Percentiles rank a stretch among this genome's conserved stretches.
Conservation (phyloP, 2,888 invertebrate species). For the Phlogophora meticulosa region DNA sequence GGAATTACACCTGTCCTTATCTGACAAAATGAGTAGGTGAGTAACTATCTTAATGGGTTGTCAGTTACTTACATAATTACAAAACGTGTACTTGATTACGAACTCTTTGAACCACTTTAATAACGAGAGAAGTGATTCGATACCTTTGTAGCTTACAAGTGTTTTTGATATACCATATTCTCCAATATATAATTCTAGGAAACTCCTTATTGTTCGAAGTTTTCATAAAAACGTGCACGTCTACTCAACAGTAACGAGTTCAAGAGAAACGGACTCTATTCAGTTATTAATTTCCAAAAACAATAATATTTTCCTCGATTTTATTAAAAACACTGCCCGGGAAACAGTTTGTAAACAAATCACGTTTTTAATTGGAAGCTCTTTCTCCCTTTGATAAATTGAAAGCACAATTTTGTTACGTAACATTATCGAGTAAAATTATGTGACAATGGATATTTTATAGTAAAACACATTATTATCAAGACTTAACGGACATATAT, state of each 20-base stretch:
- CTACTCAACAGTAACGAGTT: neutral
- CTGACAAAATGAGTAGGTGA: constrained; percentile 44
- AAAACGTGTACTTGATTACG: constrained; percentile 30
- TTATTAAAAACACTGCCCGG: constrained; percentile 6
- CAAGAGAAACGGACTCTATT: neutral
- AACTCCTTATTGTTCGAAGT: neutral
- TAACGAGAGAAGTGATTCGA: constrained; percentile 28
- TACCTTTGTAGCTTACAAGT: neutral
- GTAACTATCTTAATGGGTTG: constrained; percentile 41
- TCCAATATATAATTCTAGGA: constrained; percentile 8
- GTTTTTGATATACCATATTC: constrained; percentile 4
- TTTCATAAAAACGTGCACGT: neutral
- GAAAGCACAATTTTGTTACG: constrained; percentile 1
- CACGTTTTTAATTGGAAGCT: neutral
- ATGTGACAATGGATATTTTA: constrained; percentile 17
- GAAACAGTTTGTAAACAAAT: constrained; percentile 25
- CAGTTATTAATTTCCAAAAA: neutral
- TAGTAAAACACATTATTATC: neutral
- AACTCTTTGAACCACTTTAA: constrained; percentile 24
- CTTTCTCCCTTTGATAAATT: neutral
- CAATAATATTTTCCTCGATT: constrained; percentile 20
- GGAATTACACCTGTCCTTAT: constrained; percentile 50
- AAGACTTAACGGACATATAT: constrained; percentile 1
- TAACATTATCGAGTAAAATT: constrained; percentile 13
- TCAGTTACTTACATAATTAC: constrained; percentile 35